A percentile compares a stretch with the other conserved stretches of the same genome.
Conservation (phyloP, 2,797 vertebrate genomes). For the Macroramphosus scolopax region DNA sequence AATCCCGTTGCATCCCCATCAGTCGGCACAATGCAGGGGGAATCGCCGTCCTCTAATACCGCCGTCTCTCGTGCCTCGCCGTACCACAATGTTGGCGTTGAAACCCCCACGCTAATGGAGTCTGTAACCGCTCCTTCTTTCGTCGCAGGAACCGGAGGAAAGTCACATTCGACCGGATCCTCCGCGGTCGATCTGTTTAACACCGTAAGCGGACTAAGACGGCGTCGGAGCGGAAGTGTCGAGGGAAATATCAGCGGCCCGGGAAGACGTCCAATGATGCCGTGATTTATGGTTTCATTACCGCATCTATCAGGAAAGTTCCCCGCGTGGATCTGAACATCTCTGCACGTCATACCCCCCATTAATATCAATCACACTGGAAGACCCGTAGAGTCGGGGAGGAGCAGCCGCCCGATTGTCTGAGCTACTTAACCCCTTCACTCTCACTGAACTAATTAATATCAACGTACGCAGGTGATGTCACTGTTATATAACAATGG, state of each 20-base stretch:
- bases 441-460: too few relatives aligned
- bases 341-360: conserved; percentile 24
- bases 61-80: conserved; percentile 21
- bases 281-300: conserved; percentile 77
- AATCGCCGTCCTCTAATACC: conserved; percentile 44
- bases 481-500: conserved; percentile 18
- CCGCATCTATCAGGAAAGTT: conserved; percentile 46
- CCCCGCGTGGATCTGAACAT: conserved; percentile 52
- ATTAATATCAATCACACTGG: conserved; percentile 50
- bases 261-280: conserved; percentile 67
- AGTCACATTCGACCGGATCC: conserved; percentile 68
- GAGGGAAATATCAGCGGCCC: conserved; percentile 68
- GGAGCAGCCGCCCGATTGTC: too few relatives aligned
- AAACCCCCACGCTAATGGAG: conserved; percentile 23
- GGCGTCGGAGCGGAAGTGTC: conserved; percentile 58
- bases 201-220: conserved; percentile 60
- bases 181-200: conserved; percentile 70
- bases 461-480: conserved; percentile 7
- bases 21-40: conserved; percentile 37
- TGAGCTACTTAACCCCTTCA: too few relatives aligned
- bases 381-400: conserved; percentile 24
- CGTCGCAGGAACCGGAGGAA: conserved; percentile 44
- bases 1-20: conserved; percentile 46
- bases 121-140: conserved; percentile 39
- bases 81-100: conserved; percentile 50